Percentiles rank a stretch among this genome's conserved stretches.
Conservation (phyloP, 2,113 vertebrate genomes). For the Mustelus asterias region DNA sequence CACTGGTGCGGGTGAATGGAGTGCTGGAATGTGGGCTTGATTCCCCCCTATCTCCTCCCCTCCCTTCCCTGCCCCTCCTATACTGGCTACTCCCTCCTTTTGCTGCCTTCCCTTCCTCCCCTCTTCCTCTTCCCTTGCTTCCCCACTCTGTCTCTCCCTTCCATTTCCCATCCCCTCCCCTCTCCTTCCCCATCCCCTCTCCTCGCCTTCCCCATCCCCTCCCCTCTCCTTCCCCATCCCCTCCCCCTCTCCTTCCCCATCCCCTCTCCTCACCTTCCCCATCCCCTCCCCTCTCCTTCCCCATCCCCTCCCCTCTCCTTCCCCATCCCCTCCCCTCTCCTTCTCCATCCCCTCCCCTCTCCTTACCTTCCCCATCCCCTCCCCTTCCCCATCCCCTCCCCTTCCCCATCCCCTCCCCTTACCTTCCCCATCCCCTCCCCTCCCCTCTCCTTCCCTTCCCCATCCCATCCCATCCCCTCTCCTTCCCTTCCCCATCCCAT, state of each 20-base stretch:
- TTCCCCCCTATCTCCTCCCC: neutral
- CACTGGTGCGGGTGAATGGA: neutral
- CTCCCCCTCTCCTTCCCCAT: fast-evolving
- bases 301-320: no score
- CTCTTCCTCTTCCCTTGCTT: neutral
- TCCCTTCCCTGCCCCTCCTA: neutral
- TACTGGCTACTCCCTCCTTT: neutral
- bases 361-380: neutral
- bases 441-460: neutral
- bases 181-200: fast-evolving
- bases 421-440: fast-evolving
- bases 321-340: neutral
- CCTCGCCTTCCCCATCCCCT: fast-evolving
- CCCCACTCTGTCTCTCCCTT: no score
- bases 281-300: neutral
- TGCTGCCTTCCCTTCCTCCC: constrained; percentile 9
- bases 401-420: neutral
- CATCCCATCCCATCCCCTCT: constrained; percentile 9
- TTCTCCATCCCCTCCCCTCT: fast-evolving
- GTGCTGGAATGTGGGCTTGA: neutral
- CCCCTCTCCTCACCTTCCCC: neutral
- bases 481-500: neutral
- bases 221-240: no score
- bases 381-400: no score
- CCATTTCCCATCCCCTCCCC: neutral